A percentile compares a stretch with the other conserved stretches of the same genome.
Evolutionary conservation across 1,140 invertebrate species (phyloP).

Genomic region (Laupala kohalensis): DNA sequence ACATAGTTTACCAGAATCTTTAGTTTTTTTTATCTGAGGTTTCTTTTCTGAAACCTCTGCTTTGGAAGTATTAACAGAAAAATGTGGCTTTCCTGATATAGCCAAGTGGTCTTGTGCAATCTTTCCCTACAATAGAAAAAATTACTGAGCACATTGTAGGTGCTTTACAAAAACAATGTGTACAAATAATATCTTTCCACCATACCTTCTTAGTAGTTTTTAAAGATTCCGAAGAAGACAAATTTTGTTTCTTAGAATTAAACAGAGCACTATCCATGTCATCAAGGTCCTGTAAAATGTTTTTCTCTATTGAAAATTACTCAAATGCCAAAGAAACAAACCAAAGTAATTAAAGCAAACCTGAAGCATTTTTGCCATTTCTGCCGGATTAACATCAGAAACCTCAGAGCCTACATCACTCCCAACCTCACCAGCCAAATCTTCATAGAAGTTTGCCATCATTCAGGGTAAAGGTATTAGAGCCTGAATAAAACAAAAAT

Average conservation of each 20-base stretch:
- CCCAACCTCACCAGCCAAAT: neutral
- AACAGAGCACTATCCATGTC: constrained; percentile 5
- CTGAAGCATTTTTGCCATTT: constrained; percentile 5
- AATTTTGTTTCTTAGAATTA: neutral
- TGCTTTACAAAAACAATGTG: neutral
- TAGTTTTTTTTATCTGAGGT: neutral
- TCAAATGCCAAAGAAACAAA: neutral
- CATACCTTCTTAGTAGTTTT: constrained; percentile 2
- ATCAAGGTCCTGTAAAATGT: constrained; percentile 4
- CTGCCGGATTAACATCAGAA: constrained; percentile 7
- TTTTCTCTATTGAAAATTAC: neutral
- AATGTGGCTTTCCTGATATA: neutral
- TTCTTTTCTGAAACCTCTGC: neutral
- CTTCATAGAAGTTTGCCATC: constrained; percentile 9
- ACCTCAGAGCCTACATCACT: constrained; percentile 6
- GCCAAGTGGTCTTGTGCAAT: neutral
- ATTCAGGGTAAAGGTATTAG: too few species aligned
- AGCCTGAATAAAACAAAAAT: too few species aligned
- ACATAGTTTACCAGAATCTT: neutral
- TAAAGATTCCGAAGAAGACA: neutral
- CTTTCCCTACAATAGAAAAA: neutral
- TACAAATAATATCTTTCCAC: neutral
- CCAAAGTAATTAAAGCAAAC: neutral
- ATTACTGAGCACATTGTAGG: neutral
- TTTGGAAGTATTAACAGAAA: neutral